A percentile compares a stretch with the other conserved stretches of the same genome.
Conservation (phyloP, 2,797 vertebrate genomes). For the Octomys mimax region DNA sequence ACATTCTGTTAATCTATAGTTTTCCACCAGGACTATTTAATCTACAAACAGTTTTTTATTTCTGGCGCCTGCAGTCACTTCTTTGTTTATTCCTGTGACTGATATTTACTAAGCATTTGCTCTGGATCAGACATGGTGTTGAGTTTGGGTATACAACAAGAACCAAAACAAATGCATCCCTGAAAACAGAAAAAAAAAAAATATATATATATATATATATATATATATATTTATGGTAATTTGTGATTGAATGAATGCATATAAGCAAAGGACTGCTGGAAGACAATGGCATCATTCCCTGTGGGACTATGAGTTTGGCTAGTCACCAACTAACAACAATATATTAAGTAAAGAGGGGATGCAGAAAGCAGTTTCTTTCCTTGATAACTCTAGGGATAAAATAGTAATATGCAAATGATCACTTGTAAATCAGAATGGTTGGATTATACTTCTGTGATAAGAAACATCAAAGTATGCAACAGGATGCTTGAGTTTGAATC, state of each 20-base stretch:
- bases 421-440: background rate
- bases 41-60: background rate
- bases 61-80: background rate
- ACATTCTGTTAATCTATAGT: background rate
- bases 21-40: background rate
- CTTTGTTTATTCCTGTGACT: background rate
- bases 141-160: background rate
- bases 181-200: background rate
- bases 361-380: background rate
- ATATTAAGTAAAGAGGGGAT: background rate
- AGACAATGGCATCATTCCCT: background rate
- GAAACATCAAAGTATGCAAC: background rate
- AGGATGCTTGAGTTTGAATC: background rate
- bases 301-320: background rate
- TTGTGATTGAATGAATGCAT: background rate
- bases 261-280: background rate
- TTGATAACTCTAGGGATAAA: background rate
- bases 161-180: background rate
- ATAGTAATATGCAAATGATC: background rate
- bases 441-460: background rate
- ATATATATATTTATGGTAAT: no score
- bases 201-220: no score
- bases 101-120: background rate
- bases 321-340: background rate
- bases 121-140: background rate